Evolutionary conservation across 1,140 invertebrate genomes (phyloP).

Genomic region (Panagrolaimus sp.): DNA sequence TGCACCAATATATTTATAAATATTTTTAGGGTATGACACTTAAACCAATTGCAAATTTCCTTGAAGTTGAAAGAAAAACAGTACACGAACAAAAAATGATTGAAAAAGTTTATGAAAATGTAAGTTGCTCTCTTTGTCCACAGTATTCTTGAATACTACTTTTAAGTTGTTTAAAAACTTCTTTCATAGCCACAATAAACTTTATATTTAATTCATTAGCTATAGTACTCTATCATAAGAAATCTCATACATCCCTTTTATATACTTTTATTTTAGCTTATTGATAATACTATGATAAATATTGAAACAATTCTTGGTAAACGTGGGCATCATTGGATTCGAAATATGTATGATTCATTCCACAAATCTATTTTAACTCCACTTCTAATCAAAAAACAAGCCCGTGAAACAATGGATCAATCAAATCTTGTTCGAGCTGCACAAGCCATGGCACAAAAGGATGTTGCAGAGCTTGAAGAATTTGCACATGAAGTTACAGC

Average conservation of each 20-base stretch:
- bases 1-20: neutral
- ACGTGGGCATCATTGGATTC: constrained; percentile 53
- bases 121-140: constrained; percentile 11
- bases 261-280: no score
- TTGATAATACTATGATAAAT: constrained; percentile 52
- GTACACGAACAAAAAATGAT: constrained; percentile 48
- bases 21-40: constrained; percentile 61
- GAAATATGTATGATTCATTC: constrained; percentile 33
- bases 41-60: constrained; percentile 62
- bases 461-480: constrained; percentile 18
- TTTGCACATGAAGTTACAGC: constrained; percentile 18
- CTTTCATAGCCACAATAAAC: no score
- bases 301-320: constrained; percentile 51
- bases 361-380: constrained; percentile 21
- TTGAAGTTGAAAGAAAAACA: constrained; percentile 60
- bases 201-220: neutral
- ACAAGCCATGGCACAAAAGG: constrained; percentile 19
- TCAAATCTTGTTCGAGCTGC: constrained; percentile 32
- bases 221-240: neutral
- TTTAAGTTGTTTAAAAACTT: no score
- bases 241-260: neutral
- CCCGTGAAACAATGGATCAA: constrained; percentile 38
- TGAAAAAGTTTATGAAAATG: constrained; percentile 48
- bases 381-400: constrained; percentile 44
- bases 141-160: no score